Percentiles rank a stretch among this genome's conserved stretches.
phyloP scores from a whole-genome alignment of 2,113 vertebrate species.

The Centropus bengalensis region DNA sequence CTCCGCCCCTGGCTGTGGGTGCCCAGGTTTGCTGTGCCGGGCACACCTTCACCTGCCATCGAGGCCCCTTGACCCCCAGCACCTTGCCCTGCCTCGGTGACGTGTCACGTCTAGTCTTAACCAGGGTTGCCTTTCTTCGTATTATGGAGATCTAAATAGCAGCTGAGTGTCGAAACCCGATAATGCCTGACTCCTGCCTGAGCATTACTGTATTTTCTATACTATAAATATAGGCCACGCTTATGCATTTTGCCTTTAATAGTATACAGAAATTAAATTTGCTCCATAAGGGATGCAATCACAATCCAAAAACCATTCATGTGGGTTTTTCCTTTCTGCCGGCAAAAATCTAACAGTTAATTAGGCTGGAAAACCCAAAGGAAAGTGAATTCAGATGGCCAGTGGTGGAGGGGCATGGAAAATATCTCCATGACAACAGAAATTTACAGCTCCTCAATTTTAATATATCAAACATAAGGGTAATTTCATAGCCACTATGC shows the following conservation, averaged over 20 bases:
- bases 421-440: slow-evolving; percentile 75
- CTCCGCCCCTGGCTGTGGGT: not conserved
- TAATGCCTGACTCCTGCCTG: slow-evolving; percentile 3
- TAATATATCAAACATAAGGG: slow-evolving; percentile 73
- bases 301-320: slow-evolving; percentile 15
- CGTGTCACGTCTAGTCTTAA: accelerated
- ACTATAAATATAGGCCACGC: not conserved
- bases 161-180: not conserved
- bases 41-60: accelerated
- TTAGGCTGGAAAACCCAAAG: slow-evolving; percentile 77
- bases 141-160: not conserved
- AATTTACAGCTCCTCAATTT: slow-evolving; percentile 74
- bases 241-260: slow-evolving; percentile 31
- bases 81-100: accelerated
- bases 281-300: slow-evolving; percentile 18
- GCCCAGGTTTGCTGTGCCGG: accelerated
- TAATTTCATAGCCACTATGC: slow-evolving; percentile 63
- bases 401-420: slow-evolving; percentile 53
- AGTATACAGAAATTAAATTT: slow-evolving; percentile 62
- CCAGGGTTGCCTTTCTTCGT: not conserved
- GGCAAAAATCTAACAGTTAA: slow-evolving; percentile 77
- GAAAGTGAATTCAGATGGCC: slow-evolving; percentile 69
- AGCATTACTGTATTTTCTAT: slow-evolving; percentile 12
- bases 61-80: accelerated
- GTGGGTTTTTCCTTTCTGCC: slow-evolving; percentile 62